Evolutionary conservation across 1,140 invertebrate genomes (phyloP), one percentile per base, ranked within the genome.

Genomic region (Vanessa tameamea): DNA sequence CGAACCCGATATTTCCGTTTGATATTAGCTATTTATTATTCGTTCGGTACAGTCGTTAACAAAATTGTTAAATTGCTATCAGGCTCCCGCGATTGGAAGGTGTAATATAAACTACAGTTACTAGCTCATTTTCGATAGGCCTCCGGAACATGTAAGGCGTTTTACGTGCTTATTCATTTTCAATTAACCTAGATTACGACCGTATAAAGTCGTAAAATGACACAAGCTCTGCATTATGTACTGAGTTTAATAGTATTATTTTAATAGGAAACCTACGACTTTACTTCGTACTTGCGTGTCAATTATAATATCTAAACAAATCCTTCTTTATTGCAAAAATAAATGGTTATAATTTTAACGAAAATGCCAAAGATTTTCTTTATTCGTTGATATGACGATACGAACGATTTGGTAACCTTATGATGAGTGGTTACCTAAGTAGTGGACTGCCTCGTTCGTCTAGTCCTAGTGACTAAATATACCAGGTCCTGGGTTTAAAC

Each of bases 1-100:
- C 84, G 85, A 87, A 88, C 84, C 79, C 84, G 85, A 87, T 87
- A 88, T 86, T 89, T 89, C 88, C 88, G 88, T 87, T 89, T 84
- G 83, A 88, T 89, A 87, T 86, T 84, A 84, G 78, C 82, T 85
- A 79, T 87, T 89, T 88, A 88, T 86, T 85, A 87, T 87, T 83
- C 83, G 79, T 81, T 83, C 69, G 68, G 83, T 88, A 87, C 84
- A 84, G 72, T 86, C 78, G 76, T 70, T 76, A 68, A 87, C 83
- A 87, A 81, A 83, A 82, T 78, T 78, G 73, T 70, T 76, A 74
- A 73, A 77, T 75, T 76, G 77, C 69, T 59, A 71, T 69, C 70
- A 70, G 72, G 65, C 53, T 65, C 69, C 68, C 51, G 69, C 73
- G 64, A 79, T 81, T 79, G 79, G 75, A 77, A 68, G 59, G 55